phyloP scores from a whole-genome alignment of 2,888 invertebrate species.

The Limnephilus auricula region DNA sequence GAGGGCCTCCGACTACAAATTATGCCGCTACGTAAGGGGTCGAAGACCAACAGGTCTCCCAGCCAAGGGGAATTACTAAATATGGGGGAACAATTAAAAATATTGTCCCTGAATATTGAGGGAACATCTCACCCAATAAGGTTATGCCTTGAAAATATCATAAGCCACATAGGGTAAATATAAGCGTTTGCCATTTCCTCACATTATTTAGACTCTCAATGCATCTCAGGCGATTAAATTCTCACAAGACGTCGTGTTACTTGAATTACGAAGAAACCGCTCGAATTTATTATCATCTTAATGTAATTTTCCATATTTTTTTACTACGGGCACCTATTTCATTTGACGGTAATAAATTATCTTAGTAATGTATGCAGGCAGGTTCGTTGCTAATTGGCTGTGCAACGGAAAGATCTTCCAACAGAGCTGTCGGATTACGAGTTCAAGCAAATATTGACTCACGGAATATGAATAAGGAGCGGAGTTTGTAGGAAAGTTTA shows the following conservation, averaged over 20 bases:
- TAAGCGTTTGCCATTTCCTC: constrained; percentile 7
- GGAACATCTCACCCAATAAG: no score
- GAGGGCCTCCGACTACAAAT: no score
- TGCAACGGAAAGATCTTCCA: not conserved
- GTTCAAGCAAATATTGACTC: not conserved
- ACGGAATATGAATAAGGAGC: not conserved
- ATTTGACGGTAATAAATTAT: not conserved
- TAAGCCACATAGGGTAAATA: not conserved
- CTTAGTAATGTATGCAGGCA: not conserved
- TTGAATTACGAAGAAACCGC: not conserved
- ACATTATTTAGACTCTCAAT: not conserved
- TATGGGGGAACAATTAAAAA: no score
- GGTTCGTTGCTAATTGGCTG: not conserved
- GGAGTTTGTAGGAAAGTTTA: not conserved
- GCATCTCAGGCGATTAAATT: not conserved
- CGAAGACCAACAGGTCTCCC: no score
- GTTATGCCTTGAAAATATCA: constrained; percentile 12
- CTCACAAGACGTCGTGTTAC: not conserved
- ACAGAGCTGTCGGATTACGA: not conserved
- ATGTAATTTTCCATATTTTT: not conserved
- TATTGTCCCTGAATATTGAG: no score
- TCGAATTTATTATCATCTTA: not conserved
- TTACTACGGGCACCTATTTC: not conserved
- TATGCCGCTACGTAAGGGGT: no score
- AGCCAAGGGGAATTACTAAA: no score